Evolutionary conservation across 2,113 vertebrate genomes (phyloP), one percentile per base, ranked within the genome.

Genomic region (Bubalus kerabau): DNA sequence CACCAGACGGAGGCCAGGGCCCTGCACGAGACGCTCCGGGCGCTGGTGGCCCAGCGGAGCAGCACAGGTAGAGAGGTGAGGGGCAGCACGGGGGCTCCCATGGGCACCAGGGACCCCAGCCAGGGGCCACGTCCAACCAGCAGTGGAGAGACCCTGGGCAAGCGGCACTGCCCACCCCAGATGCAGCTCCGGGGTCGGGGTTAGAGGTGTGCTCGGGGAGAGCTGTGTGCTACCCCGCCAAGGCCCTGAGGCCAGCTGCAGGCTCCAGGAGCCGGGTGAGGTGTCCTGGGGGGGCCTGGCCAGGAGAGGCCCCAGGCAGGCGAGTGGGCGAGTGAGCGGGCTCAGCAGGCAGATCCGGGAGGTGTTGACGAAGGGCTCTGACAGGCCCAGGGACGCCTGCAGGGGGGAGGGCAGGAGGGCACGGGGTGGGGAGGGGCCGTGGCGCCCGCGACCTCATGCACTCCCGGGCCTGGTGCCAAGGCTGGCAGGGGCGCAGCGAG

Each of bases 11-110:
- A 98, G 6, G 96, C 98, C 56, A 94, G 91, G 32, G 98, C 98
- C 52, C 95, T 99, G 71, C 98, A 91, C 0, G 93, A 99, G 91
- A 98, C 98, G 76, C 96, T 99, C 93, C 98, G 97, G 91, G 98
- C 99, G 57, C 23, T 98, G 80, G 98, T 28, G 0, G 98, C 98
- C 4, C 98, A 98, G 91, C 98, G 95, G 83, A 98, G 98, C 15
- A 14, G 60, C 0, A 0, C 40, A 0, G 60, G 7, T 52, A 15
- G 1, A 81, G 98, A 98, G 92, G 97, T 91, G 40, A 67, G 96
- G 43, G 11, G 48, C 32, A 5, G n/a, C 16, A 36, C 3, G 14
- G 6, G 28, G 52, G 50, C 43, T 52, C 13, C 62, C 1, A 5
- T 4, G 17, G 15, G 3, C 17, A 8, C 16, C 24, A 12, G 6